Percentiles rank a stretch among this genome's conserved stretches.
These are phyloP conservation scores for Corvus cornix DNA, from an alignment of 2,113 vertebrate genomes.

Conservation along the genomic window DNA sequence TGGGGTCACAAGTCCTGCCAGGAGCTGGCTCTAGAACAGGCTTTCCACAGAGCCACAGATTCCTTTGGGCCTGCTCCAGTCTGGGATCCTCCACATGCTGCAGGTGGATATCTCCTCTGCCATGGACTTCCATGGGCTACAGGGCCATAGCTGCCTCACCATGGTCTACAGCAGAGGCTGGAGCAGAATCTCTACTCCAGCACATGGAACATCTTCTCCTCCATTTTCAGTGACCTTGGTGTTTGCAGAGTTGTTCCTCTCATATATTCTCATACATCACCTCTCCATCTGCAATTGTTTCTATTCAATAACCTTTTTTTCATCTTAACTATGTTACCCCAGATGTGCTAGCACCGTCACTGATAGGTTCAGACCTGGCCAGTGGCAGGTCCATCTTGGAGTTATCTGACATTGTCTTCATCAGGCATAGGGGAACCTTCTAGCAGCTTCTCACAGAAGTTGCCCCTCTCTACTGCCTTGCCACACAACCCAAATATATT, in stretches of 20 bases:
- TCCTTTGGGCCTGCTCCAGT: not conserved
- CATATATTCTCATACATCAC: not conserved
- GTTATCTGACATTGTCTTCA: not conserved
- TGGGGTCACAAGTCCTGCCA: not conserved
- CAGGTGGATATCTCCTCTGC: not conserved
- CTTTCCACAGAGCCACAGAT: not conserved
- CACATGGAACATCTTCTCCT: not conserved
- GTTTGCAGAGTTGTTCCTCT: not conserved
- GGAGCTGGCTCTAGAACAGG: not conserved
- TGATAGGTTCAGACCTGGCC: not conserved
- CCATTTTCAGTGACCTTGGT: not conserved
- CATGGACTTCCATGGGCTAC: not conserved
- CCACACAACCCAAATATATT: not conserved
- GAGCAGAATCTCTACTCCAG: not conserved
- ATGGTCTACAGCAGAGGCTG: not conserved
- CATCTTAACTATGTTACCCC: not conserved
- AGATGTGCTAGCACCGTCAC: not conserved
- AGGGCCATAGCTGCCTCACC: not conserved
- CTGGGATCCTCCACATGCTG: not conserved
- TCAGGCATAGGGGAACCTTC: not conserved
- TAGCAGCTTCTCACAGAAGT: not conserved
- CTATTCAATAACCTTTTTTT: not conserved
- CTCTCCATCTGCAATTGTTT: not conserved
- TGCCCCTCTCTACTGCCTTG: accelerated
- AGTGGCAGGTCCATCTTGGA: not conserved